phyloP scores from a whole-genome alignment of 1,140 invertebrate species.

The Lepidurus packardi region DNA sequence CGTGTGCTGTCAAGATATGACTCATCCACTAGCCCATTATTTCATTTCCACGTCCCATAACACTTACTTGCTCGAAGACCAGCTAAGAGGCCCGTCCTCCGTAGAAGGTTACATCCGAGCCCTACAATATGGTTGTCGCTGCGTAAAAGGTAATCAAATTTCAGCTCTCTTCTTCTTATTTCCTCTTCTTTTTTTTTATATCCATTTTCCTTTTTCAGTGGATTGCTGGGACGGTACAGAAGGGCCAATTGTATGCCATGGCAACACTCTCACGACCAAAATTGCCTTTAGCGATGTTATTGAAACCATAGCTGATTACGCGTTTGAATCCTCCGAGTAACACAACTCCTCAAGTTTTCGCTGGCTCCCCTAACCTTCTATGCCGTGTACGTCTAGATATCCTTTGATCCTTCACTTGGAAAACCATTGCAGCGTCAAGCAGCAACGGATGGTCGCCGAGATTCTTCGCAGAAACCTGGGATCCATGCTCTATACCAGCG shows the following conservation, averaged over 20 bases:
- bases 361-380: neutral
- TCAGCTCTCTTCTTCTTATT: no score
- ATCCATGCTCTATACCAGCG: constrained; percentile 40
- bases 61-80: constrained; percentile 54
- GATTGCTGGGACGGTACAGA: constrained; percentile 58
- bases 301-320: constrained; percentile 52
- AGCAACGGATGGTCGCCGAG: constrained; percentile 42
- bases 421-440: constrained; percentile 45
- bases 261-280: constrained; percentile 55
- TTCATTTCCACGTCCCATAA: constrained; percentile 61
- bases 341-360: neutral
- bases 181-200: neutral
- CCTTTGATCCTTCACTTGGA: constrained; percentile 47
- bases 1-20: constrained; percentile 56
- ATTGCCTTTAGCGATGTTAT: constrained; percentile 53
- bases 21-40: constrained; percentile 55
- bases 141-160: constrained; percentile 43
- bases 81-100: constrained; percentile 50
- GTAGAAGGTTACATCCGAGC: constrained; percentile 49
- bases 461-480: constrained; percentile 41
- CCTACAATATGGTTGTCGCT: constrained; percentile 46
- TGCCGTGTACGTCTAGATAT: constrained; percentile 40
- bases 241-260: constrained; percentile 54
- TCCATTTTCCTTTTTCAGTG: constrained; percentile 46
- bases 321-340: constrained; percentile 50